Conservation (phyloP, 2,888 invertebrate genomes). For the Ormyrus rosae region DNA sequence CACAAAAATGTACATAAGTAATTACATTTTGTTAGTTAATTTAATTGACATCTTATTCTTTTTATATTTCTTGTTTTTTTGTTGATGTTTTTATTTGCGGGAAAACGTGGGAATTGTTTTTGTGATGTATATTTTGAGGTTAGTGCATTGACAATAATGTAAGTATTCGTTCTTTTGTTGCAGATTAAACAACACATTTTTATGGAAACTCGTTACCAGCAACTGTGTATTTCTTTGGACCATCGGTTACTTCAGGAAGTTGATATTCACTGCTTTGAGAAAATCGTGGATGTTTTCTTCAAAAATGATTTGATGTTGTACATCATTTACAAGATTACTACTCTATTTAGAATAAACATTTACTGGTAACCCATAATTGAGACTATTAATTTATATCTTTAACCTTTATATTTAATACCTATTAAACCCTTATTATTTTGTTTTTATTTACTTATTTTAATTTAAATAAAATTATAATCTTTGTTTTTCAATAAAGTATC, state of each 20-base stretch:
- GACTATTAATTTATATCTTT: conserved; percentile 49
- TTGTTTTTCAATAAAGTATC: background rate
- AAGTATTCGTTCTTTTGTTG: conserved; percentile 33
- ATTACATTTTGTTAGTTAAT: conserved; percentile 25
- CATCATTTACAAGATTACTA: conserved; percentile 27
- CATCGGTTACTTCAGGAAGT: conserved; percentile 23
- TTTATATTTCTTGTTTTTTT: background rate
- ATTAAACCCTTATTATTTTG: conserved; percentile 3
- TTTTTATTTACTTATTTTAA: background rate
- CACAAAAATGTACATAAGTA: conserved; percentile 46
- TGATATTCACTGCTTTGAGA: conserved; percentile 9
- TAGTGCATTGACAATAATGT: conserved; percentile 19
- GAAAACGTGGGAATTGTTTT: background rate
- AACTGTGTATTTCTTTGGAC: conserved; percentile 50
- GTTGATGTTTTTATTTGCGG: background rate
- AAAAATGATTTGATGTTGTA: conserved; percentile 23
- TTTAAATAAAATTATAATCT: background rate
- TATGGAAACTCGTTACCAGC: conserved; percentile 56
- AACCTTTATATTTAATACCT: conserved; percentile 24
- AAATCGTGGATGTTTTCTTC: background rate
- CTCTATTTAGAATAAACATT: conserved; percentile 66
- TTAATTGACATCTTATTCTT: background rate
- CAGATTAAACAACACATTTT: conserved; percentile 51
- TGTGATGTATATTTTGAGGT: conserved; percentile 41
- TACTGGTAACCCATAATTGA: conserved; percentile 64